phyloP scores from a whole-genome alignment of 2,797 vertebrate genomes.

The Spea hammondii region DNA sequence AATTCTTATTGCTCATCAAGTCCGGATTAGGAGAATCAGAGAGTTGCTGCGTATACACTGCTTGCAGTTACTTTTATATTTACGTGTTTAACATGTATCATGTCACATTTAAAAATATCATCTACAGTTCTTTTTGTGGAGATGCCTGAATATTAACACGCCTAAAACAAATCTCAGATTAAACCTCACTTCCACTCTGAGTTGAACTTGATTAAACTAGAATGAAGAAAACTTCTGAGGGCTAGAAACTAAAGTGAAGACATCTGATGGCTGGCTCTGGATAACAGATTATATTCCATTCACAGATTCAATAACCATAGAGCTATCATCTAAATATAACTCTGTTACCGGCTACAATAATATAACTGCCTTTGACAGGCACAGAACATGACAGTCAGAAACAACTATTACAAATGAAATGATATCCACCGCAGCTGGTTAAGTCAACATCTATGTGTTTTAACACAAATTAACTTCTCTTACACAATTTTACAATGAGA shows the following conservation, averaged over 20 bases:
- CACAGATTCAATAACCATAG: constrained; percentile 9
- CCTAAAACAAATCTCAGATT: background rate
- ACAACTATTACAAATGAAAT: constrained; percentile 16
- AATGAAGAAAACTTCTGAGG: background rate
- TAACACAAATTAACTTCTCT: constrained; percentile 1
- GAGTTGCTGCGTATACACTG: too few species aligned
- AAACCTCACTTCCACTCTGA: background rate
- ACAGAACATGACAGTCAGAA: constrained; percentile 12
- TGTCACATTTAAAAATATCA: too few species aligned
- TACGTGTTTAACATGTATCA: too few species aligned
- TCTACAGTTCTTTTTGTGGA: too few species aligned
- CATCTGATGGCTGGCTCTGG: background rate
- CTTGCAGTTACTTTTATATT: too few species aligned
- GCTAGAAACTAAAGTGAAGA: background rate
- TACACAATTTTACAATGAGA: background rate
- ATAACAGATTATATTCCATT: constrained; percentile 24
- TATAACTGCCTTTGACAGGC: constrained; percentile 8
- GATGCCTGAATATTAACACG: too few species aligned
- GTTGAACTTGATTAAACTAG: constrained; percentile 6
- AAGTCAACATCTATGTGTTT: background rate
- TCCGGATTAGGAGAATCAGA: too few species aligned
- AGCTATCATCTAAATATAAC: constrained; percentile 28
- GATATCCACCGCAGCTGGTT: constrained; percentile 11
- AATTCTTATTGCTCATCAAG: too few species aligned
- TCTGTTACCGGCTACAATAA: constrained; percentile 11